Percentiles rank a stretch among this genome's conserved stretches.
Evolutionary conservation across 2,888 invertebrate species (phyloP).

Genomic region (Epirrhoe alternata): DNA sequence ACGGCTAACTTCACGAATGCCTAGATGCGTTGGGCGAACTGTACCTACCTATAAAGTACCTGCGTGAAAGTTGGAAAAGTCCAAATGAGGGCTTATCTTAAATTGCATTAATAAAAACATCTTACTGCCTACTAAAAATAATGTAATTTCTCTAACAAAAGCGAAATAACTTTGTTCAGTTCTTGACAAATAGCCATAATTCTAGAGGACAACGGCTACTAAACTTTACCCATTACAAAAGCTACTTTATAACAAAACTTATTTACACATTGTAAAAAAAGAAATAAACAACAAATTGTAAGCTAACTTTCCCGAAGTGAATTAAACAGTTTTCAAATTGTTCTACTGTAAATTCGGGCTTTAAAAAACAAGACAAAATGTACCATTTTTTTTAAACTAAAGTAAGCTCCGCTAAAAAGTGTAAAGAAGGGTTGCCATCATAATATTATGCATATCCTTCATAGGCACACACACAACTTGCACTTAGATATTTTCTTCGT

Average conservation of each 20-base stretch:
- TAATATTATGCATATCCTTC: too few relatives aligned
- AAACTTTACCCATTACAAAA: conserved; percentile 33
- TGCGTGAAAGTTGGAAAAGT: background rate
- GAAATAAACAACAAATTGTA: conserved; percentile 24
- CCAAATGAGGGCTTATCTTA: background rate
- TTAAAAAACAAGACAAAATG: too few relatives aligned
- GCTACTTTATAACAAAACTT: conserved; percentile 22
- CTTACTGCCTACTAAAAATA: background rate
- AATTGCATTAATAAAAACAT: background rate
- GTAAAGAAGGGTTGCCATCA: too few relatives aligned
- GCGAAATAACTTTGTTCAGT: conserved; percentile 5
- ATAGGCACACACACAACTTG: too few relatives aligned
- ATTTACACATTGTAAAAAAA: conserved; percentile 36
- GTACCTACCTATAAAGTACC: too few relatives aligned
- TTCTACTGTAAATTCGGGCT: background rate
- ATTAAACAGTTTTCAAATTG: conserved; percentile 43
- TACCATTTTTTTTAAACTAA: background rate
- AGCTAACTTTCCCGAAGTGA: conserved; percentile 37
- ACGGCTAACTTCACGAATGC: too few relatives aligned
- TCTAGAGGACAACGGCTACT: conserved; percentile 22
- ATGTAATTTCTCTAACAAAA: conserved; percentile 5
- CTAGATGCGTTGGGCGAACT: too few relatives aligned
- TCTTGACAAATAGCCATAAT: conserved; percentile 22
- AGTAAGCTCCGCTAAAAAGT: background rate
- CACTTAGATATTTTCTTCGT: conserved; percentile 49